Base-by-base conservation (phyloP, 2,797 vertebrate genomes). In the Spea hammondii region DNA sequence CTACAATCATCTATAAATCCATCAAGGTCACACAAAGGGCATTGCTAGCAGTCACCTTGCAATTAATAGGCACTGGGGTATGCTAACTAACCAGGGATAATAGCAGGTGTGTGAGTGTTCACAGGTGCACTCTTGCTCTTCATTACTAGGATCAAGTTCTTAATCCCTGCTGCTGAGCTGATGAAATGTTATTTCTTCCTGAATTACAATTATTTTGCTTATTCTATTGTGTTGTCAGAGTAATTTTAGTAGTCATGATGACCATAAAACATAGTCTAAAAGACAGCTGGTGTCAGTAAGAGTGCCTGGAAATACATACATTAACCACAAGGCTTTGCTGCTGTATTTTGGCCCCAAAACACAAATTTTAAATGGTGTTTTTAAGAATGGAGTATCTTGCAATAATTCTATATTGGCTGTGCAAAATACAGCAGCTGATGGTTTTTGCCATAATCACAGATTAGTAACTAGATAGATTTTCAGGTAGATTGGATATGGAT, bases 91-190 rank as follows among this genome's bases (percentile, higher is more conserved):
- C 60, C 5, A 66, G n/a, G 5, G 46, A 50, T 79, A 79, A 79
- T 79, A 73, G 65, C 51, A 67, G 70, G 64, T 79, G 77, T 79
- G 77, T 73, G 62, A 60, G 13, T 79, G 70, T 57, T 67, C 49
- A 70, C 77, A 79, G 70, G 70, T 79, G 77, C 62, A 57, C 14
- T 48, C 64, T 48, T 17, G 54, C 48, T 67, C 50, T 12, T 55
- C 53, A 50, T 67, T 73, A 68, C 12, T 62, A 32, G n/a, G 59
- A 62, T 62, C 59, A 62, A 53, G n/a, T 17, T 17, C n/a, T 32
- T 62, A 62, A 62, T 62, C 59, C 59, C 14, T 17, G 32, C 14
- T 32, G 59, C 14, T 6, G 10, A 7, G 10, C 10, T 53, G 51
- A 6, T 53, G 10, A 53, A 53, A 53, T 32, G 14, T 6, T 44